phyloP scores from a whole-genome alignment of 2,888 invertebrate genomes.

The Aleiodes leptofemur region DNA sequence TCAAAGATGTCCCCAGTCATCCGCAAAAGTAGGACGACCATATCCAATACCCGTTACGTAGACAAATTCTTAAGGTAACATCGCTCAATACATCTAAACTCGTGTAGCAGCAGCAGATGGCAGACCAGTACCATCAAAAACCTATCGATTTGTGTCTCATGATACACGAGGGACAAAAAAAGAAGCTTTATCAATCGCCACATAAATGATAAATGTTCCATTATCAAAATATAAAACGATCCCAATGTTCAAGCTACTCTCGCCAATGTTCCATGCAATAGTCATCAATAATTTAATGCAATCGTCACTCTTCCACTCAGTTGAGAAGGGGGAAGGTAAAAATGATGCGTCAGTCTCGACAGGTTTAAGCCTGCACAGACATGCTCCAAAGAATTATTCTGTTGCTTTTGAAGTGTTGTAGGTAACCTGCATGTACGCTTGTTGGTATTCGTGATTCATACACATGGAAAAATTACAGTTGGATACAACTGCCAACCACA shows the following conservation, averaged over 20 bases:
- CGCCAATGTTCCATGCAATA: background rate
- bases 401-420: constrained; percentile 7
- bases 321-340: background rate
- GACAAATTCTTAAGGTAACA: constrained; percentile 25
- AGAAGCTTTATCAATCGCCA: background rate
- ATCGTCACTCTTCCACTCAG: background rate
- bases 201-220: background rate
- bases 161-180: background rate
- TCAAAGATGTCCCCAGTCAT: background rate
- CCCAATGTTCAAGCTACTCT: background rate
- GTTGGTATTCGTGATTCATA: constrained; percentile 24
- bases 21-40: background rate
- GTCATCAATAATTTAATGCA: background rate
- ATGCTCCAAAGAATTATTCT: constrained; percentile 42
- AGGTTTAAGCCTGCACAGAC: constrained; percentile 51
- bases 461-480: constrained; percentile 27
- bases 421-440: constrained; percentile 29
- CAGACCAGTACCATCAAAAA: background rate
- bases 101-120: constrained; percentile 16
- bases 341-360: constrained; percentile 55
- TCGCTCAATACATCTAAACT: constrained; percentile 2
- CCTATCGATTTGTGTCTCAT: background rate
- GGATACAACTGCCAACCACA: constrained; percentile 4
- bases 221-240: background rate
- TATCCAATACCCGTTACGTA: background rate